Base-by-base conservation (phyloP, 35 echinoderm and acorn worm species). In the Patiria miniata region DNA sequence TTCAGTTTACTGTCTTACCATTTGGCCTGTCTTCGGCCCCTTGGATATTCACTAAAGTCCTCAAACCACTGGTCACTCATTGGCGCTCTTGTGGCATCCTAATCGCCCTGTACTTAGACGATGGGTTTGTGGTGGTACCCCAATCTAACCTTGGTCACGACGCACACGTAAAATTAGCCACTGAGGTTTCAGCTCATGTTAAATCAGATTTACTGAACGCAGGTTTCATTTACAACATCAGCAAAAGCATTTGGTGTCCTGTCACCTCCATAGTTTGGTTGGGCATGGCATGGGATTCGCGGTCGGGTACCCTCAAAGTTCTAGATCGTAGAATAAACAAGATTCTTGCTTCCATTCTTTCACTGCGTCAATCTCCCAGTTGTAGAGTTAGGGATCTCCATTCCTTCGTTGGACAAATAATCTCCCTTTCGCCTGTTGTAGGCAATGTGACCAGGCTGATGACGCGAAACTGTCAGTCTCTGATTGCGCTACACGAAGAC, bases 21-120 rank as follows among this genome's bases (percentile, higher is more conserved):
- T 85, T 85, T 61, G 83, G 83, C 17, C 51, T 85, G 8, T 23
- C 34, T 8, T 85, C 83, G 36, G 83, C 83, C 6, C 83, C 56
- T 15, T 85, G 12, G 36, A 68, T 85, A 1, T 86, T 86, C 44
- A 76, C 84, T 2, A 86, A 86, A 40, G 16, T 56, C 40, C 16
- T 86, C 8, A 86, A 47, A 53, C 84, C 84, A 2, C 7, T 86
- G 26, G 40, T 86, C 0, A 77, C 40, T 2, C 39, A 77, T 57
- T 86, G 84, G 84, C 32, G 84, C 10, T 26, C 18, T 15, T 26
- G 65, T 6, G 84, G 84, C 19, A 40, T 77, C 7, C 28, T 77
- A 0, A 52, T 78, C 7, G 38, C 44, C 37, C 12, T 86, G 1
- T 86, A 77, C 52, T 22, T 86, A 22, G 84, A 86, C 40, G 84